Conservation (phyloP, 1,140 invertebrate species). For the Archivesica marissinica region DNA sequence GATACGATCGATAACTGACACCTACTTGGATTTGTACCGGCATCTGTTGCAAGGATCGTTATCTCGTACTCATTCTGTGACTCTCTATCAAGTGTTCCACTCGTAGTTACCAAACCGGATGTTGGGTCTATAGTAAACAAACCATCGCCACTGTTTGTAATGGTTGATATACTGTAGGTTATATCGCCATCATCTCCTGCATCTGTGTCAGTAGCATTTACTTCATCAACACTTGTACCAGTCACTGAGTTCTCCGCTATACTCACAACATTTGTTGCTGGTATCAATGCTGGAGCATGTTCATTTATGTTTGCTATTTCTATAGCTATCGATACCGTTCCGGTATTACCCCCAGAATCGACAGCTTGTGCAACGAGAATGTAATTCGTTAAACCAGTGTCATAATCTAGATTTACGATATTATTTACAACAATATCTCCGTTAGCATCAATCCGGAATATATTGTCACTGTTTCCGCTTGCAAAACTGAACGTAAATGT, state of each 20-base stretch:
- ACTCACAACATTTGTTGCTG: slow-evolving; percentile 35
- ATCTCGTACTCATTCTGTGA: slow-evolving; percentile 61
- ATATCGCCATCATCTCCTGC: slow-evolving; percentile 67
- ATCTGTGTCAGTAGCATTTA: slow-evolving; percentile 70
- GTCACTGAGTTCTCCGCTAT: slow-evolving; percentile 57
- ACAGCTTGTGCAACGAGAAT: slow-evolving; percentile 62
- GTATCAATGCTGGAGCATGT: slow-evolving; percentile 92
- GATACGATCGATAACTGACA: no score
- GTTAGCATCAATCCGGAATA: slow-evolving; percentile 47
- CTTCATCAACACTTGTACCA: slow-evolving; percentile 47
- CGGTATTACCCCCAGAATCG: slow-evolving; percentile 58
- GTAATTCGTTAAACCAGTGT: slow-evolving; percentile 82
- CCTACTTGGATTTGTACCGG: slow-evolving; percentile 56
- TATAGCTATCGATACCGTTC: slow-evolving; percentile 65
- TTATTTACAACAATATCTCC: slow-evolving; percentile 81
- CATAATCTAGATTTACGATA: slow-evolving; percentile 90
- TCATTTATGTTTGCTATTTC: slow-evolving; percentile 92
- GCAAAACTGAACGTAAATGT: not conserved
- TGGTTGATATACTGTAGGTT: slow-evolving; percentile 64
- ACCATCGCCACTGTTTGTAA: slow-evolving; percentile 59
- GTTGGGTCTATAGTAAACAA: slow-evolving; percentile 66
- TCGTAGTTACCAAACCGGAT: slow-evolving; percentile 64
- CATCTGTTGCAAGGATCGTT: slow-evolving; percentile 66
- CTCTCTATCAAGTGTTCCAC: slow-evolving; percentile 74
- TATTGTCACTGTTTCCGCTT: slow-evolving; percentile 41